Base-by-base conservation (phyloP, 2,113 vertebrate species). In the Oxyura jamaicensis region DNA sequence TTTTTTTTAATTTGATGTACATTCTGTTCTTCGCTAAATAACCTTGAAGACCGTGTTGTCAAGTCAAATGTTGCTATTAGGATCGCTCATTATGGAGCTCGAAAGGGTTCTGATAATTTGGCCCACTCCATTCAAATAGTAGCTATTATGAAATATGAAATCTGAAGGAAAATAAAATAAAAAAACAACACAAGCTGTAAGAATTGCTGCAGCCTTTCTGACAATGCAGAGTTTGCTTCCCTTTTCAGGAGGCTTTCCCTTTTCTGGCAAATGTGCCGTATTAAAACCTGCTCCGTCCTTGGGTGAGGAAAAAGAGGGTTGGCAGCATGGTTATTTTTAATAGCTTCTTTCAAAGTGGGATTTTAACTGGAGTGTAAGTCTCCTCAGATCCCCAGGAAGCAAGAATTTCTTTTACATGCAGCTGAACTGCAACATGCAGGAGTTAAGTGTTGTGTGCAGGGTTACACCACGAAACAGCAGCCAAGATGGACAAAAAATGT, bases 21-120 rank as follows among this genome's bases (percentile, higher is more conserved):
- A 3, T 78, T 90, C 36, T 82, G 56, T 86, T 44, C 69, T 94
- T 91, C 63, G 36, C 39, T 90, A 65, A 67, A 63, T 86, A 88
- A 95, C 83, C 88, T 91, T 88, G 88, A 92, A 93, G 28, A 35
- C 56, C 68, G 7, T 42, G 31, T 39, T 83, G 82, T 79, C 71
- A 87, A 93, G 39, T 75, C 35, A 83, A 71, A 36, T 31, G 29
- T 14, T 75, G 31, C 29, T 81, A 26, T 81, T 94, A 78, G 42
- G 63, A 78, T 44, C 86, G 67, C 15, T 71, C 41, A 86, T 91
- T 59, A 74, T 6, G 39, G 31, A 66, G 66, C 39, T 65, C 28
- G 50, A 72, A 95, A 94, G 22, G 3, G 1, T 86, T 84, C 56
- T 60, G 58, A 36, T 68, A 79, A 76, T 90, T 91, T 93, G 58